Conservation (phyloP, 2,888 invertebrate genomes). For the Tetranychus piercei region DNA sequence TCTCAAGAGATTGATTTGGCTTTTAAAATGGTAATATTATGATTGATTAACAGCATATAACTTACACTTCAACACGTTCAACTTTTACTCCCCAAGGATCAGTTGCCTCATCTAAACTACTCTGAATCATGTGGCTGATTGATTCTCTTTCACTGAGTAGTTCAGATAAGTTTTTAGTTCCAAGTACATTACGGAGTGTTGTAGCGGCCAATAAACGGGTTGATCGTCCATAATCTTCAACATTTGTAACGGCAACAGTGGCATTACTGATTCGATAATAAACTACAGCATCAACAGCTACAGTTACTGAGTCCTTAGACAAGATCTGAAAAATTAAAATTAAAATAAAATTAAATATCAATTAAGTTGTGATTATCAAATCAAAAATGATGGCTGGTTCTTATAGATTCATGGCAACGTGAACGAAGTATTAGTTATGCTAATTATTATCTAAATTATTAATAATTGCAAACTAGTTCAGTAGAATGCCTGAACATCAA, state of each 20-base stretch:
- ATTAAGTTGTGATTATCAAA: not conserved
- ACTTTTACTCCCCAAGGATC: slow-evolving; percentile 93
- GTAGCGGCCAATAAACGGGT: slow-evolving; percentile 56
- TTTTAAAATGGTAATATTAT: no score
- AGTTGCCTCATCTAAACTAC: slow-evolving; percentile 68
- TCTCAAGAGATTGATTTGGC: no score
- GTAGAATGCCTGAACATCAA: no score
- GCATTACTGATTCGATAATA: slow-evolving; percentile 67
- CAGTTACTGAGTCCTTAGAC: slow-evolving; percentile 30
- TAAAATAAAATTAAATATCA: not conserved
- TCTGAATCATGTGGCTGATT: slow-evolving; percentile 75
- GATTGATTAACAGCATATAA: slow-evolving; percentile 27
- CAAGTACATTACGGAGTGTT: slow-evolving; percentile 56
- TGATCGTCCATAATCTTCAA: slow-evolving; percentile 48
- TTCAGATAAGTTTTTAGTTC: slow-evolving; percentile 82
- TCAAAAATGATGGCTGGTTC: not conserved
- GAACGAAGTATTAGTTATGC: no score
- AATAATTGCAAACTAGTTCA: no score
- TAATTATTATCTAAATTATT: no score
- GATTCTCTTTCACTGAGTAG: slow-evolving; percentile 87
- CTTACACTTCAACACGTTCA: slow-evolving; percentile 89
- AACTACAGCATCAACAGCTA: slow-evolving; percentile 31
- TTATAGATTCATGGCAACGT: not conserved
- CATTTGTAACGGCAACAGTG: slow-evolving; percentile 88
- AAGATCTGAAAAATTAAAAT: slow-evolving; percentile 24